Base-by-base conservation (phyloP, 1,140 invertebrate genomes). In the Batillaria attramentaria region DNA sequence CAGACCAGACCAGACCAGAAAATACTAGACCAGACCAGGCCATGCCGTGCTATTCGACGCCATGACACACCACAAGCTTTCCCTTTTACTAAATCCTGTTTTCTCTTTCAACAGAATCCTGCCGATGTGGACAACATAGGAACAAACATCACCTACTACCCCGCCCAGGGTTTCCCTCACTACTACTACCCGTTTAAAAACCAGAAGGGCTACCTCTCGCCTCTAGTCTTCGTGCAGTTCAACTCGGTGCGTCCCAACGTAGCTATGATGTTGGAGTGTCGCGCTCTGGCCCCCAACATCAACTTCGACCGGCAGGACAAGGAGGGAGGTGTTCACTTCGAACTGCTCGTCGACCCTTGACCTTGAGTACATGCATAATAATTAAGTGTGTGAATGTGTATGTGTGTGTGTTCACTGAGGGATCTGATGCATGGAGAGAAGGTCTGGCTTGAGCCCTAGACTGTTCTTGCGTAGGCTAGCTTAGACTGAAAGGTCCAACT, bases 241-340 rank as follows among this genome's bases (percentile, higher is more conserved):
- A 78, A 79, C 20, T 81, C 84, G 13, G 82, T 85, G 16, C 74
- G 57, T 16, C 79, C 73, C 13, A 83, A 86, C 50, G 79, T 88
- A 10, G 83, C 87, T 33, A 70, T 88, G 31, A 87, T 88, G 84
- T 81, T 90, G 31, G 84, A 85, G 68, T 90, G 89, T 80, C 84
- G 83, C 65, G 85, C 87, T 18, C 85, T 80, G 75, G 88, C 97
- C 84, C 94, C 94, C 89, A 98, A 98, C 92, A 98, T 99, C 85
- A 87, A 93, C 72, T 96, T 97, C 90, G 95, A 97, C 91, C 93
- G 95, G 87, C 93, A 94, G 88, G 95, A 97, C 85, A 94, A 95
- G 89, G 94, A 96, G 90, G 97, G 97, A 85, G 96, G 95, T 82
- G 97, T 98, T 82, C 96, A 98, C 92, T 98, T 98, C 92, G 97